These are phyloP conservation scores for Thyatira batis DNA, from an alignment of 2,888 invertebrate genomes.

Conservation along the genomic window DNA sequence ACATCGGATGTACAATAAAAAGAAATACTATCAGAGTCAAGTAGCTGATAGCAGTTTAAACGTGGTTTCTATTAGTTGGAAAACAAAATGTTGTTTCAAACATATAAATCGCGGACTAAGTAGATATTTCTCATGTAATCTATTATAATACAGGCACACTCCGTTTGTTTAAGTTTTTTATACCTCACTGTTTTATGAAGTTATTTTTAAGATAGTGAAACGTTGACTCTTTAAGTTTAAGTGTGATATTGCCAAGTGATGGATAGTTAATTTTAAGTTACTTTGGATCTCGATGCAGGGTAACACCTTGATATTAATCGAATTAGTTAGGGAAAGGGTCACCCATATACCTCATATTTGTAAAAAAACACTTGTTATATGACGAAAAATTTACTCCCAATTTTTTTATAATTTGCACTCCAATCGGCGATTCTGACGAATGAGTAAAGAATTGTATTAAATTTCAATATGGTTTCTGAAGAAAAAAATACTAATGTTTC, in stretches of 20 bases:
- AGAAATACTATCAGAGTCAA: too few relatives aligned
- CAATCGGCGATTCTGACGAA: too few relatives aligned
- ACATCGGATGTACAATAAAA: too few relatives aligned
- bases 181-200: too few relatives aligned
- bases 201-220: too few relatives aligned
- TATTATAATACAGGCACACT: neutral
- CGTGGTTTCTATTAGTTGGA: too few relatives aligned
- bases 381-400: too few relatives aligned
- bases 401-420: too few relatives aligned
- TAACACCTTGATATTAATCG: neutral
- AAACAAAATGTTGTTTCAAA: too few relatives aligned
- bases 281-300: neutral
- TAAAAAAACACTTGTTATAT: neutral
- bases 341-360: neutral
- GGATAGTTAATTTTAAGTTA: neutral
- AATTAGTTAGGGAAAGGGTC: neutral
- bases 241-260: neutral
- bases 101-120: too few relatives aligned
- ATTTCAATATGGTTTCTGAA: neutral
- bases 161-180: neutral
- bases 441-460: neutral
- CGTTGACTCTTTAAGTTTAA: neutral
- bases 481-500: neutral
- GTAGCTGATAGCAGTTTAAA: too few relatives aligned
- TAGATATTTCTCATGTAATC: too few relatives aligned